phyloP scores from a whole-genome alignment of 2,113 vertebrate genomes.

The Paratilapia polleni region DNA sequence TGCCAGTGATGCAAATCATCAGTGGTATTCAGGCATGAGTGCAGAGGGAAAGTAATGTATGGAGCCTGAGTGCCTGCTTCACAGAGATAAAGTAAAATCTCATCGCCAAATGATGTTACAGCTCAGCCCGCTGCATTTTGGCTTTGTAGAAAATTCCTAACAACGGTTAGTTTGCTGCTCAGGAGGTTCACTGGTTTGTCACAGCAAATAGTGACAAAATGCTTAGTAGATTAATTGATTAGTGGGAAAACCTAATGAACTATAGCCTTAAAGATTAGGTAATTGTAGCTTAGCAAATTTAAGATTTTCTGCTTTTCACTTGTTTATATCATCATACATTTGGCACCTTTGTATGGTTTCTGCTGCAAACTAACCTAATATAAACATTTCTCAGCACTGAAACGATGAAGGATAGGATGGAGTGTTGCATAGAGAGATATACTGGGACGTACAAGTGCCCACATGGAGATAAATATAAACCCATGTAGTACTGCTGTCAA shows the following conservation, averaged over 20 bases:
- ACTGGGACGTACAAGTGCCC: slow-evolving; percentile 24
- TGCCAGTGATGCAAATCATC: slow-evolving; percentile 45
- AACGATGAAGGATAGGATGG: not conserved
- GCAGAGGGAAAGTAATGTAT: slow-evolving; percentile 20
- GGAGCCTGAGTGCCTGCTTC: slow-evolving; percentile 42
- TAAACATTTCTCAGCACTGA: not conserved
- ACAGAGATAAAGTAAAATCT: slow-evolving; percentile 38
- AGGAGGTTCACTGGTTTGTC: not conserved
- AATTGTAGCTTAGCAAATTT: not conserved
- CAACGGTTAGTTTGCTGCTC: not conserved
- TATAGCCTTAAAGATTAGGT: not conserved
- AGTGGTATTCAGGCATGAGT: slow-evolving; percentile 12
- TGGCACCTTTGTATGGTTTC: not conserved
- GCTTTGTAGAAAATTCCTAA: not conserved
- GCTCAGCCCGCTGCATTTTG: not conserved
- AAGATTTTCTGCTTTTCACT: not conserved
- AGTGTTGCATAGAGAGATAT: slow-evolving; percentile 20
- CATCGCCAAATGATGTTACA: slow-evolving; percentile 14
- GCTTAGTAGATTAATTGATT: not conserved
- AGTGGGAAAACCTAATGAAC: not conserved
- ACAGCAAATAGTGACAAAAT: not conserved
- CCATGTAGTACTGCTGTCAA: slow-evolving; percentile 6
- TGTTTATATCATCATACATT: not conserved
- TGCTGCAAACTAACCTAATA: not conserved
- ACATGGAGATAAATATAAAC: slow-evolving; percentile 49